Conservation (phyloP, 2,888 invertebrate species). For the Prosopocoilus inquinatus region DNA sequence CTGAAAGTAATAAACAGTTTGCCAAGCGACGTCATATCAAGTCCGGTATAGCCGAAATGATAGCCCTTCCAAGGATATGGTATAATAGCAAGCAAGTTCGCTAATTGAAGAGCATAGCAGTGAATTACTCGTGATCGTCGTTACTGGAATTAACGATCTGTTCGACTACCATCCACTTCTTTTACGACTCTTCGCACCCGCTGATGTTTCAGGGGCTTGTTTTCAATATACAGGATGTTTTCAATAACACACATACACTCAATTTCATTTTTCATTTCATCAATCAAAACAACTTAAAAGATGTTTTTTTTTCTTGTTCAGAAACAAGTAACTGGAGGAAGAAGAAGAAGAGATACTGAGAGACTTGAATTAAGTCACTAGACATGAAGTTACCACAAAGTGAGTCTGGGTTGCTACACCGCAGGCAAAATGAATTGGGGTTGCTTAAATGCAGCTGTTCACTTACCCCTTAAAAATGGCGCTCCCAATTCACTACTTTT, state of each 20-base stretch:
- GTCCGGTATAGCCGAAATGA: conserved; percentile 16
- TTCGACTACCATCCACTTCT: conserved; percentile 21
- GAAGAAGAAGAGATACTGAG: too few relatives aligned
- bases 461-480: too few relatives aligned
- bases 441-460: too few relatives aligned
- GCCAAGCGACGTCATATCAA: conserved; percentile 12
- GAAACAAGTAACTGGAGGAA: too few relatives aligned
- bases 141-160: conserved; percentile 20
- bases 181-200: conserved; percentile 22
- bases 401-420: too few relatives aligned
- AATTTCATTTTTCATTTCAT: too few relatives aligned
- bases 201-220: conserved; percentile 15
- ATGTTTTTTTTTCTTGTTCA: too few relatives aligned
- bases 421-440: too few relatives aligned
- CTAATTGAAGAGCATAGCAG: conserved; percentile 48
- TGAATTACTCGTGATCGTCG: conserved; percentile 21
- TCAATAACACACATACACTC: neutral
- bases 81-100: conserved; percentile 48
- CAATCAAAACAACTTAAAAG: too few relatives aligned
- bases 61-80: conserved; percentile 23
- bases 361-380: too few relatives aligned
- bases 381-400: too few relatives aligned
- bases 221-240: conserved; percentile 2
- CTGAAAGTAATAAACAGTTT: conserved; percentile 21
- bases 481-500: too few relatives aligned